Base-by-base conservation (phyloP, 2,888 invertebrate species). In the Gari tellinella region DNA sequence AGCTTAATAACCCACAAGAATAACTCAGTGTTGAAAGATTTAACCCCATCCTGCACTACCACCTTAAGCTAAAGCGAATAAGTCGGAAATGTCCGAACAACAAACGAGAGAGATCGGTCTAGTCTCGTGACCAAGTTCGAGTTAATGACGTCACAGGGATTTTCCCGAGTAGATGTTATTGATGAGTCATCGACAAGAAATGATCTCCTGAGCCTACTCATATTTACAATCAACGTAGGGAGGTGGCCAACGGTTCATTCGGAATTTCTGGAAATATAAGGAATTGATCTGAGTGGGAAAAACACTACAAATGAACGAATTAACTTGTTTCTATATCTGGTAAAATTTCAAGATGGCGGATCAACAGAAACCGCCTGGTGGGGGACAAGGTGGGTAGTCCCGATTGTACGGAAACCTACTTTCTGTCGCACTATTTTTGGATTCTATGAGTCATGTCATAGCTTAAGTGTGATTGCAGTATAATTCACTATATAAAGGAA, bases 141-240 rank as follows among this genome's bases (percentile, higher is more conserved):
- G 45, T 56, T 67, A 73, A 80, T 88, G 87, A 89, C 87, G 87
- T 87, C 88, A 89, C 82, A 80, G 88, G 89, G 89, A 88, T 88
- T 88, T 89, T 89, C 89, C 89, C 88, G 81, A 83, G 83, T 84
- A 86, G 85, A 82, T 81, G 77, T 86, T 85, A 84, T 85, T 82
- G 88, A 89, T 89, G 89, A 89, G 86, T 89, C 88, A 89, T 88
- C 84, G 68, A 72, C 69, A 84, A 88, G 86, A 86, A 89, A 86
- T 86, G 88, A 86, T 86, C 83, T 83, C 84, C 84, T 74, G 79
- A 77, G 79, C 74, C 82, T 82, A 85, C 79, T 86, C 84, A 83
- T 81, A 78, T 64, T 53, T 63, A 80, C 65, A 66, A 70, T 60
- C 46, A 58, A 51, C 52, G 40, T 51, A 69, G 67, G 57, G 55